Evolutionary conservation across 2,797 vertebrate genomes (phyloP), one percentile per base, ranked within the genome.

Genomic region (Parotocinclus haroldoi): DNA sequence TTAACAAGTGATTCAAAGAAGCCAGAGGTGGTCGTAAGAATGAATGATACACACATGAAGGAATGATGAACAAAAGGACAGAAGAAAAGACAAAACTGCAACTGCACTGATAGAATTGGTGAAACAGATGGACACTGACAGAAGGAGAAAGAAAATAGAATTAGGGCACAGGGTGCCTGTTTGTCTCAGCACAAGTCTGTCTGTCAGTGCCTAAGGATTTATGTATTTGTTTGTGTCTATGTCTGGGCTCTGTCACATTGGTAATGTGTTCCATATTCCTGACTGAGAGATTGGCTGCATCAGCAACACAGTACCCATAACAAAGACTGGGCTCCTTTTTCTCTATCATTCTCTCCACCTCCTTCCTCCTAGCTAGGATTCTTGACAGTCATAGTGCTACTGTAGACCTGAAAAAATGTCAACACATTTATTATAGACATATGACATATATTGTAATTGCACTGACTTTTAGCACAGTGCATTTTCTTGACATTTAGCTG

Each of bases 171-270:
- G 76, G 80, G 80, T 86, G 85, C 80, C 83, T 87, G 80, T 80
- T 77, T 89, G 84, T 88, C 81, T 78, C 83, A 59, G 46, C 80
- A 68, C 69, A 81, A 76, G 62, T 85, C 86, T 81, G 71, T 75
- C 66, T 77, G 84, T 86, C 86, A 85, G 73, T 79, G 76, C 76
- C 46, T 51, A 68, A 79, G 77, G 85, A 90, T 91, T 90, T 89
- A 89, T 89, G 86, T 85, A 82, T 88, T 89, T 90, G 88, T 90
- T 90, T 89, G 85, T 83, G 83, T 83, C 85, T 80, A 79, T 51
- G 66, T 79, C 85, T 82, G 57, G 73, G 77, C 83, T 80, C 81
- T 85, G 80, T 87, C 84, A 87, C 87, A 86, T 89, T 86, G 75
- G 76, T 89, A 87, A 89, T 87, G 80, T 78, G 73, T 89, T 83